phyloP scores from a whole-genome alignment of 2,113 vertebrate genomes.

The Mixornis gularis region DNA sequence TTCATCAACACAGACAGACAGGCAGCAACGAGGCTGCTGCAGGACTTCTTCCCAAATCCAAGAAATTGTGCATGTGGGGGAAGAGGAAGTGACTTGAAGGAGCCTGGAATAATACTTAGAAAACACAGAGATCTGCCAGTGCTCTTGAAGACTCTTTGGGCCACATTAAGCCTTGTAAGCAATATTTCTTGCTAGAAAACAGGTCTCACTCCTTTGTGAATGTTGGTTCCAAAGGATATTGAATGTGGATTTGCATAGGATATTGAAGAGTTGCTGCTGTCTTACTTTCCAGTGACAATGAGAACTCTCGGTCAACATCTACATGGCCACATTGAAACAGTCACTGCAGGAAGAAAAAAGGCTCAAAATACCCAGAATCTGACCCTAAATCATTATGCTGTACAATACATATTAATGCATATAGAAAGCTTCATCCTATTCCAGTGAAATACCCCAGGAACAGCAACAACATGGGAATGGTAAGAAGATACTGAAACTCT shows the following conservation, averaged over 20 bases:
- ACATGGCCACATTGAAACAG: accelerated
- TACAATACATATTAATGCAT: background rate
- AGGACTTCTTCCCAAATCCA: background rate
- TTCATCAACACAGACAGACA: background rate
- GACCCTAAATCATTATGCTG: background rate
- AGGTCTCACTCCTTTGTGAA: background rate
- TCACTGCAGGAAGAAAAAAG: background rate
- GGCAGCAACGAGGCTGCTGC: background rate
- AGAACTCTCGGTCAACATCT: background rate
- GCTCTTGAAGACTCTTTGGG: background rate
- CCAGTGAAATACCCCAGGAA: background rate
- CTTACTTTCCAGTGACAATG: background rate
- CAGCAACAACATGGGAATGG: background rate
- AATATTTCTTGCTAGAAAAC: background rate
- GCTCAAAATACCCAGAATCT: background rate
- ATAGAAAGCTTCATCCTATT: background rate
- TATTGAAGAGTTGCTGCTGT: background rate
- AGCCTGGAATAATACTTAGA: background rate
- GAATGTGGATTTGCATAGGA: background rate
- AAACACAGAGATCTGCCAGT: background rate
- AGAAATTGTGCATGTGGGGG: background rate
- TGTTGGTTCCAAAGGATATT: background rate
- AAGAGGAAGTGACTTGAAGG: background rate
- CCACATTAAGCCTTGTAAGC: background rate
- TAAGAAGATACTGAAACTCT: background rate